Evolutionary conservation across 92 coral and sea anemone species (phyloP).

Genomic region (Anthopleura xanthogrammica): DNA sequence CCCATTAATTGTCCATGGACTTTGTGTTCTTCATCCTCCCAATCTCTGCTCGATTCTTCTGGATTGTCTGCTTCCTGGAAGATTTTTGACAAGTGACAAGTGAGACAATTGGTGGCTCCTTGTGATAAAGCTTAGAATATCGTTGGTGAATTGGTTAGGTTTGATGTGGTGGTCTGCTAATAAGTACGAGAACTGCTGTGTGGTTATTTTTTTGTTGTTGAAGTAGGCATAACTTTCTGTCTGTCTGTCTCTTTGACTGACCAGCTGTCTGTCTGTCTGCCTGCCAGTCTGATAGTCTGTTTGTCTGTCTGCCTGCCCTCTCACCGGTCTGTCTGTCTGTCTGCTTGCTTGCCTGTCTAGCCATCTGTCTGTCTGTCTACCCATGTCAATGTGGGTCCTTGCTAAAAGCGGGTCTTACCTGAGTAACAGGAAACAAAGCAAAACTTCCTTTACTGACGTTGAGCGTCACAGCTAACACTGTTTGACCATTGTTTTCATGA

Average conservation of each 20-base stretch:
- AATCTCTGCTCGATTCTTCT: constrained; percentile 7
- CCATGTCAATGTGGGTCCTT: neutral
- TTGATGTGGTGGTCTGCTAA: too few relatives aligned
- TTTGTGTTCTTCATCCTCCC: constrained; percentile 17
- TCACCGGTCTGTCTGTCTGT: too few relatives aligned
- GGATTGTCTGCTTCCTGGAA: constrained; percentile 8
- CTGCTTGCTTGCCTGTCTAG: neutral
- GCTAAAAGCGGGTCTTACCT: constrained; percentile 42
- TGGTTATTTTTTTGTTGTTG: neutral
- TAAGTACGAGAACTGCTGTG: neutral
- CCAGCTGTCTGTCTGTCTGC: neutral
- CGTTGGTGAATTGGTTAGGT: too few relatives aligned
- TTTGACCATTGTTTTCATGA: constrained; percentile 62
- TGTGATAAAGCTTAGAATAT: too few relatives aligned
- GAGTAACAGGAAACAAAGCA: constrained; percentile 71
- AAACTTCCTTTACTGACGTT: constrained; percentile 69
- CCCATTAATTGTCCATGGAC: constrained; percentile 59
- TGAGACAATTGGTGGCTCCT: neutral
- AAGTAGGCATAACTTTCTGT: neutral
- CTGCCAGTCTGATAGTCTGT: neutral
- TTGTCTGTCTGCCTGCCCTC: neutral
- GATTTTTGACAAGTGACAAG: neutral
- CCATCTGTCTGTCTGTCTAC: neutral
- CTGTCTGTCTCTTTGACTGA: neutral
- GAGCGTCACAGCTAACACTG: constrained; percentile 71